Percentiles rank a stretch among this genome's conserved stretches.
phyloP scores from a whole-genome alignment of 1,140 invertebrate species.

The Brachionus sp. region DNA sequence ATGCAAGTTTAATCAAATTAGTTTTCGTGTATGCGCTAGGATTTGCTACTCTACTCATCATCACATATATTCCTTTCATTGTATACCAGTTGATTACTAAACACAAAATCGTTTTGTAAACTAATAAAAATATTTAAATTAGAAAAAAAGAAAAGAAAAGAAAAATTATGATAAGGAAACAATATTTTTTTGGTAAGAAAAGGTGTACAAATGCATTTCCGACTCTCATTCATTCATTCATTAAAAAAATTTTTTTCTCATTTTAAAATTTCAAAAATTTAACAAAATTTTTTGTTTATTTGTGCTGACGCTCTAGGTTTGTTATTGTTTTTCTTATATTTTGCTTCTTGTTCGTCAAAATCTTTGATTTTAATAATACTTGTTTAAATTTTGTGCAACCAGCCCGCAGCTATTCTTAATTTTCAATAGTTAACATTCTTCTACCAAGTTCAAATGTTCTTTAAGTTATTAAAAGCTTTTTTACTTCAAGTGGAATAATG shows the following conservation, averaged over 20 bases:
- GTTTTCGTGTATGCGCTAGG: not conserved
- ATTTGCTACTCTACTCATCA: not conserved
- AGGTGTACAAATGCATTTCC: not conserved
- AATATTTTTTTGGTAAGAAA: not conserved
- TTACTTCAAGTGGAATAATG: not conserved
- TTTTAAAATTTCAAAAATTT: not conserved
- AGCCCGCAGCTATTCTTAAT: not conserved
- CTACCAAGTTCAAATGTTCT: not conserved
- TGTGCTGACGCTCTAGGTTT: not conserved
- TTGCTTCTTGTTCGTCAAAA: not conserved
- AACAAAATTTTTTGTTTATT: not conserved
- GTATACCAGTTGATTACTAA: constrained; percentile 3
- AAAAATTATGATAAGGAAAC: constrained; percentile 10
- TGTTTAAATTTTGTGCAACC: not conserved
- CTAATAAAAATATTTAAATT: constrained; percentile 7
- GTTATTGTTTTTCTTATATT: not conserved
- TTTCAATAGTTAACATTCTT: not conserved
- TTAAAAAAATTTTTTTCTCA: not conserved
- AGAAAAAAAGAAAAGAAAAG: not conserved
- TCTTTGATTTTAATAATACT: not conserved
- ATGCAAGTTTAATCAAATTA: not conserved
- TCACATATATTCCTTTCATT: not conserved
- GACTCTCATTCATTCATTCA: not conserved
- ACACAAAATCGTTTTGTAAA: constrained; percentile 4
- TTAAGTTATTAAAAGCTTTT: not conserved